A percentile compares a stretch with the other conserved stretches of the same genome.
phyloP scores from a whole-genome alignment of 2,113 vertebrate genomes.

The Falcunculus frontatus region DNA sequence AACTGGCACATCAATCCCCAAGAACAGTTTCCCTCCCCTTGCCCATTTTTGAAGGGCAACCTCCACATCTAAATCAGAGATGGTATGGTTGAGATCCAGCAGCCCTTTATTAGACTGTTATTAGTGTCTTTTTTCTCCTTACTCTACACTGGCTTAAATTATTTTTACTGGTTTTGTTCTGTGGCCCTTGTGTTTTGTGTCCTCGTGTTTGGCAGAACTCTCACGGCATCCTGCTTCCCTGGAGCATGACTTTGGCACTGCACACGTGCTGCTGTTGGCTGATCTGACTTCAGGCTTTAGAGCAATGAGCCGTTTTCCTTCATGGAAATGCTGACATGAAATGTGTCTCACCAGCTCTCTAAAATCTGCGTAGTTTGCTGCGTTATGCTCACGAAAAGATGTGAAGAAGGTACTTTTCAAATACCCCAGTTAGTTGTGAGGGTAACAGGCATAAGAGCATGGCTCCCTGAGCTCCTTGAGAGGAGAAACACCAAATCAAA shows the following conservation, averaged over 20 bases:
- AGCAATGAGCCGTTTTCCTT: accelerated
- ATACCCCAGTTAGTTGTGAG: background rate
- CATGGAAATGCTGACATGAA: background rate
- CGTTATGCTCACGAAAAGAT: background rate
- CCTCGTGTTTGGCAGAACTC: background rate
- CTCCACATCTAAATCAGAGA: background rate
- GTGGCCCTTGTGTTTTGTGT: background rate
- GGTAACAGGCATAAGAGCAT: background rate
- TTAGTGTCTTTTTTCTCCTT: background rate
- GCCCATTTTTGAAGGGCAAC: background rate
- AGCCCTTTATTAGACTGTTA: background rate
- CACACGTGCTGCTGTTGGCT: background rate
- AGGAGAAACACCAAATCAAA: background rate
- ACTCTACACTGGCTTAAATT: background rate
- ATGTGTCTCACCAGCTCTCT: background rate
- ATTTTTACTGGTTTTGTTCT: background rate
- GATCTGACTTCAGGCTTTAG: background rate
- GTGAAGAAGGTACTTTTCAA: background rate
- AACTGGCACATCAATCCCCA: too few species aligned
- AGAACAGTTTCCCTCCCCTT: background rate
- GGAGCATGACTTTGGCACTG: background rate
- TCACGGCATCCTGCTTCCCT: background rate
- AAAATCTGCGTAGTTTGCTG: background rate
- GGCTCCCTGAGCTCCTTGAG: background rate
- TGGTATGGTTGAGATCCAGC: background rate